Percentiles rank a stretch among this genome's conserved stretches.
Conservation (phyloP, 2,113 vertebrate genomes). For the Tenrec ecaudatus region DNA sequence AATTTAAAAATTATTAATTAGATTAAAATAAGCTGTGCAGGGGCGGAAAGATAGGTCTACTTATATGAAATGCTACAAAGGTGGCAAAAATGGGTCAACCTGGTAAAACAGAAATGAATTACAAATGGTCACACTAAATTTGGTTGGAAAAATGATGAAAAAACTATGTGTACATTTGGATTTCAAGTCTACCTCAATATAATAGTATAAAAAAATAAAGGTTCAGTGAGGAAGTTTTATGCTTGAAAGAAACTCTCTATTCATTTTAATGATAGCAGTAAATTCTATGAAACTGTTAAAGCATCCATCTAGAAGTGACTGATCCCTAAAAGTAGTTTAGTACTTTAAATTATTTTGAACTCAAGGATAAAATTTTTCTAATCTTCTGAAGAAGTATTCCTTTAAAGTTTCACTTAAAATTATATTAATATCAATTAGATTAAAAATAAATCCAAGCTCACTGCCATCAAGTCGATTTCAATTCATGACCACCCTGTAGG, state of each 20-base stretch:
- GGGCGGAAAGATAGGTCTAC: background rate
- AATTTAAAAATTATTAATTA: slow-evolving; percentile 45
- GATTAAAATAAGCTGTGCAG: background rate
- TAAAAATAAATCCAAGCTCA: background rate
- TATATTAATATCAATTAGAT: slow-evolving; percentile 23
- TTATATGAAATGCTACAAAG: slow-evolving; percentile 26
- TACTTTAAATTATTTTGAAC: slow-evolving; percentile 47
- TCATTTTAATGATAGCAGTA: background rate
- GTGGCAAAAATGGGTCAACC: background rate
- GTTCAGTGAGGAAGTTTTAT: background rate
- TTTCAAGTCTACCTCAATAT: background rate
- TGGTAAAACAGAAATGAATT: background rate
- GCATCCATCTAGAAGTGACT: slow-evolving; percentile 30
- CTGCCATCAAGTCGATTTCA: no score
- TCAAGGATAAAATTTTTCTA: slow-evolving; percentile 12
- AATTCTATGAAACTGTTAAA: background rate
- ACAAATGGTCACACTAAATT: background rate
- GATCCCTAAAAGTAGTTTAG: slow-evolving; percentile 18
- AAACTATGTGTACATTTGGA: slow-evolving; percentile 9
- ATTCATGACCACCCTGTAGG: no score
- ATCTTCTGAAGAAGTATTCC: background rate
- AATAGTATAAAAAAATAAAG: background rate
- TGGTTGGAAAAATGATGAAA: background rate
- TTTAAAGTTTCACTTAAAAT: slow-evolving; percentile 14
- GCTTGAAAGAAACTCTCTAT: background rate